Percentiles rank a stretch among this genome's conserved stretches.
Conservation (phyloP, 2,113 vertebrate species). For the Indicator maculatus region DNA sequence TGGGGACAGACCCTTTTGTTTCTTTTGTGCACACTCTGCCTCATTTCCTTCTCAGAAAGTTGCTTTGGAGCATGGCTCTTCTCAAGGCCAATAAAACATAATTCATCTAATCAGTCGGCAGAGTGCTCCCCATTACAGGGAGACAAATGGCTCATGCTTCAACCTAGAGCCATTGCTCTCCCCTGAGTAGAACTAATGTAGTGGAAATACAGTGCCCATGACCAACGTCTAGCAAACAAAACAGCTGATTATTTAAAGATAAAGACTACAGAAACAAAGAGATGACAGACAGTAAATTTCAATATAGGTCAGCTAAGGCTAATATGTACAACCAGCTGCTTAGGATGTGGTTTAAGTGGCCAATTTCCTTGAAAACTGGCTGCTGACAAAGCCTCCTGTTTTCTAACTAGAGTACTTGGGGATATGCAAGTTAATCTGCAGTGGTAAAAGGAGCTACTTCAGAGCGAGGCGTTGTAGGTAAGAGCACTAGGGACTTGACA, state of each 20-base stretch:
- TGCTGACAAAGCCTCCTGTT: constrained; percentile 5
- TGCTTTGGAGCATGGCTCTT: constrained; percentile 17
- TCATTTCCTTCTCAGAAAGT: constrained; percentile 37
- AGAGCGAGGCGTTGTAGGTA: rapidly evolving
- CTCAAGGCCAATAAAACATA: constrained; percentile 52
- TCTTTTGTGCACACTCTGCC: not conserved
- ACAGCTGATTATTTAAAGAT: constrained; percentile 18
- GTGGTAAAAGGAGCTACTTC: not conserved
- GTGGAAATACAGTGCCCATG: constrained; percentile 7
- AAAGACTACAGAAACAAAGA: constrained; percentile 3
- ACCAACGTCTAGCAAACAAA: constrained; percentile 11
- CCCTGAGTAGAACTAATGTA: constrained; percentile 2
- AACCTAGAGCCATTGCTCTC: constrained; percentile 13
- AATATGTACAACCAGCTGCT: not conserved
- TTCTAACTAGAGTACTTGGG: not conserved
- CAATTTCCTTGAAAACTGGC: not conserved
- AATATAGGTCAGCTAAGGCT: not conserved
- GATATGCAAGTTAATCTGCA: not conserved
- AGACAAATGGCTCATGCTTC: constrained; percentile 21
- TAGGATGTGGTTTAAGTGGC: not conserved
- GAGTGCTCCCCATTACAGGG: not conserved
- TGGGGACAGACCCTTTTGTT: not conserved
- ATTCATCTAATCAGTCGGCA: constrained; percentile 37
- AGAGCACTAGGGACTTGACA: not conserved
- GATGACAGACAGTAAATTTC: not conserved